Conservation (phyloP, 2,113 vertebrate genomes). For the Condylura cristata region DNA sequence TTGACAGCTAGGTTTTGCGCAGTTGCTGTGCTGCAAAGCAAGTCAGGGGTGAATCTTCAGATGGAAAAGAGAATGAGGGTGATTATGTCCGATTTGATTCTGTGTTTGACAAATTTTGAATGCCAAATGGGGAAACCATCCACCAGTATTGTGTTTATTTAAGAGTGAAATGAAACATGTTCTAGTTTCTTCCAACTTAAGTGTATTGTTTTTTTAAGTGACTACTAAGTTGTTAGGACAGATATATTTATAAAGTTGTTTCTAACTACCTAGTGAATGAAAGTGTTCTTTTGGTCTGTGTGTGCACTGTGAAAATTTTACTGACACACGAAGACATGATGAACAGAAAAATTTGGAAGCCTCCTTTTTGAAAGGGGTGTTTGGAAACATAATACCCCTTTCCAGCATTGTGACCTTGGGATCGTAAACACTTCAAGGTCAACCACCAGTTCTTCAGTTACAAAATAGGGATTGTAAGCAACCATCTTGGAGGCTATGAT, state of each 20-base stretch:
- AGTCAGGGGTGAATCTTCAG: neutral
- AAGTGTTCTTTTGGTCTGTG: neutral
- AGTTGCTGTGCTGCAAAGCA: neutral
- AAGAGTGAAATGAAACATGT: neutral
- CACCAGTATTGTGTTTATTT: neutral
- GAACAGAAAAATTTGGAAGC: neutral
- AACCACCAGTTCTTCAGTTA: neutral
- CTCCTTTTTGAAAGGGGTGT: no score
- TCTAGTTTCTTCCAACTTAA: neutral
- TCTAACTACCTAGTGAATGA: neutral
- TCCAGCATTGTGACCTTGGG: neutral
- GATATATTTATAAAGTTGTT: neutral
- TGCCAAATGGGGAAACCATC: neutral
- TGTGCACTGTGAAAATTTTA: neutral
- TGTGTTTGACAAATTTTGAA: neutral
- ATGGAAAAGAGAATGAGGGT: neutral
- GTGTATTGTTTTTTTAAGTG: constrained; percentile 3
- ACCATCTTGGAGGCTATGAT: neutral
- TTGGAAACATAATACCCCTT: neutral
- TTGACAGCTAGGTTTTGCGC: neutral
- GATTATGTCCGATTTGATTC: neutral
- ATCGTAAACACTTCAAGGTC: neutral
- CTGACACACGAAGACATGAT: neutral
- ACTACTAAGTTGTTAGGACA: neutral
- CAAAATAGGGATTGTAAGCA: neutral